phyloP scores from a whole-genome alignment of 2,113 vertebrate genomes.

The Vidua chalybeata region DNA sequence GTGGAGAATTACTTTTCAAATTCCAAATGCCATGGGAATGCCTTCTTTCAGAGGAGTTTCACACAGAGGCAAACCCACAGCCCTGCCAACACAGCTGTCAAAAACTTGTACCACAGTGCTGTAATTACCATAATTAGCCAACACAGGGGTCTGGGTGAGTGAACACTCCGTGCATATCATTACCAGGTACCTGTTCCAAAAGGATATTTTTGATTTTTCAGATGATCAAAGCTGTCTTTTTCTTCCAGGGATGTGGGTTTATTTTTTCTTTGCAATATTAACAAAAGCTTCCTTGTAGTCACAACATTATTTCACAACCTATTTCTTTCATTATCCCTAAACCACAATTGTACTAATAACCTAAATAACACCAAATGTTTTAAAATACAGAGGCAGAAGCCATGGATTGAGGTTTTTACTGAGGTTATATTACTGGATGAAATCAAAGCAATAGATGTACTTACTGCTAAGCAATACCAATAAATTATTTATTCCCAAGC shows the following conservation, averaged over 20 bases:
- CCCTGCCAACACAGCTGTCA: not conserved
- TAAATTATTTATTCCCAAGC: not conserved
- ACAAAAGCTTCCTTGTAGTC: not conserved
- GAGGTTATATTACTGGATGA: not conserved
- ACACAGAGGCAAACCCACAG: not conserved
- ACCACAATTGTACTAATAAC: not conserved
- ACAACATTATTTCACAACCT: not conserved
- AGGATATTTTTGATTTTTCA: not conserved
- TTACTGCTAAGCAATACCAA: not conserved
- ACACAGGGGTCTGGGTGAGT: not conserved
- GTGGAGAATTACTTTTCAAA: not conserved
- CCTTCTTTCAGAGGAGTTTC: not conserved
- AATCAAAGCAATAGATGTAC: not conserved
- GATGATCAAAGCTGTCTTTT: not conserved
- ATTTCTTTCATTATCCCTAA: not conserved
- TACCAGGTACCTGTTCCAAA: not conserved
- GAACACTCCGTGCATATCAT: not conserved
- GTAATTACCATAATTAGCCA: not conserved
- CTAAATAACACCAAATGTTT: not conserved
- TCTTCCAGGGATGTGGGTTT: not conserved
- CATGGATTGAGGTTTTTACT: not conserved
- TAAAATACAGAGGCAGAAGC: not conserved
- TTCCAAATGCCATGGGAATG: not conserved
- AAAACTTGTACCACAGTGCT: not conserved
- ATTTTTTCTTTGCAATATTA: not conserved